A percentile compares a stretch with the other conserved stretches of the same genome.
These are phyloP conservation scores for Dissostichus mawsoni DNA, from an alignment of 2,113 vertebrate genomes.

Conservation along the genomic window DNA sequence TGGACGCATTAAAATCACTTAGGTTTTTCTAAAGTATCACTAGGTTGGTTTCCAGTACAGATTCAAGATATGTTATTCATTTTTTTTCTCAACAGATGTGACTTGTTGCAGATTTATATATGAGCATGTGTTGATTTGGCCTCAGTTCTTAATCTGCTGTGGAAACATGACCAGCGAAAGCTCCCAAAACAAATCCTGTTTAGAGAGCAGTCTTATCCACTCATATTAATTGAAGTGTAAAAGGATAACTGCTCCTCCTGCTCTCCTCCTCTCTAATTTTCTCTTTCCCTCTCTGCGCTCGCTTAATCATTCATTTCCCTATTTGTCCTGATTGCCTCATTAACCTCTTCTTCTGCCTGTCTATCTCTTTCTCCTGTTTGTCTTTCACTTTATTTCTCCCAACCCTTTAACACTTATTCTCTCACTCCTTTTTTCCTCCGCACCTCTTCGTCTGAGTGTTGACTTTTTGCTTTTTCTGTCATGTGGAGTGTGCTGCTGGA, in stretches of 20 bases:
- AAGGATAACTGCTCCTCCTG: slow-evolving; percentile 78
- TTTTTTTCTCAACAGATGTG: slow-evolving; percentile 9
- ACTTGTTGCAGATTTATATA: slow-evolving; percentile 37
- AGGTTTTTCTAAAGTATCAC: slow-evolving; percentile 20
- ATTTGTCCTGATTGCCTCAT: slow-evolving; percentile 78
- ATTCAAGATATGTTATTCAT: slow-evolving; percentile 26
- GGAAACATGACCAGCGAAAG: slow-evolving; percentile 53
- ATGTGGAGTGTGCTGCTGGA: slow-evolving; percentile 57
- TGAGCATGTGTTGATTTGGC: slow-evolving; percentile 37
- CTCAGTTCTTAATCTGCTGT: slow-evolving; percentile 42
- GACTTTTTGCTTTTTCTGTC: slow-evolving; percentile 48
- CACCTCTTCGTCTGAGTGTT: slow-evolving; percentile 26
- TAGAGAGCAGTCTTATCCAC: slow-evolving; percentile 68
- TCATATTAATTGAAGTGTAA: slow-evolving; percentile 80
- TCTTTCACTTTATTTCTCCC: slow-evolving; percentile 29
- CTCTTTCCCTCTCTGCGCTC: slow-evolving; percentile 50
- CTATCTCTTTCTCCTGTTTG: slow-evolving; percentile 9
- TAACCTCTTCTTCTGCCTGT: slow-evolving; percentile 73
- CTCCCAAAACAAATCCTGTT: slow-evolving; percentile 67
- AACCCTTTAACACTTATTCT: slow-evolving; percentile 6
- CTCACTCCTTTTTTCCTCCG: slow-evolving; percentile 1
- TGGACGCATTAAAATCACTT: slow-evolving; percentile 39
- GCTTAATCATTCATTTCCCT: slow-evolving; percentile 76
- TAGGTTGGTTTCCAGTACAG: slow-evolving; percentile 17
- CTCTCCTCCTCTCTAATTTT: slow-evolving; percentile 76